These are phyloP conservation scores for Crossaster papposus DNA, from an alignment of 53 echinoderm and acorn worm genomes.

Conservation along the genomic window DNA sequence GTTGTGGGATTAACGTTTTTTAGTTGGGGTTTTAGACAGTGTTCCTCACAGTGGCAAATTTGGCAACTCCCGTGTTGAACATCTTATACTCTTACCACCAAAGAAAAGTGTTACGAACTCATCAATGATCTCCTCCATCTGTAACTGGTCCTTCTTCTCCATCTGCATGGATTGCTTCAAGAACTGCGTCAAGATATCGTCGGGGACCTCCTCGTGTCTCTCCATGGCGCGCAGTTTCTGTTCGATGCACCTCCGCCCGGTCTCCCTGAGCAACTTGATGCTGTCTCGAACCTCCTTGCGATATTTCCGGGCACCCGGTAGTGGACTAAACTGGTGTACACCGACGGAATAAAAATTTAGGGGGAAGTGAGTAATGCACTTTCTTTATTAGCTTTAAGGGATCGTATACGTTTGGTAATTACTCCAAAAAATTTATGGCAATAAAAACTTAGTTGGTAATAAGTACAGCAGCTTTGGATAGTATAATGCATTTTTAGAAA, in stretches of 20 bases:
- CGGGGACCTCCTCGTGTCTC: constrained; percentile 29
- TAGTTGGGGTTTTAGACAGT: too few species aligned
- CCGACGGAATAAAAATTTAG: not conserved
- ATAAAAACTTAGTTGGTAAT: too few species aligned
- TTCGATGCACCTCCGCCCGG: constrained; percentile 58
- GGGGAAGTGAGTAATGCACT: too few species aligned
- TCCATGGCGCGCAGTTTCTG: constrained; percentile 10
- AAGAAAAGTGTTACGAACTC: constrained; percentile 64
- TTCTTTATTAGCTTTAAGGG: too few species aligned
- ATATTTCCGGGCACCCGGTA: constrained; percentile 21
- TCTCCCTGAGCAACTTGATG: constrained; percentile 48
- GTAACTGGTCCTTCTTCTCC: not conserved
- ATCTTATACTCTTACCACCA: constrained; percentile 43
- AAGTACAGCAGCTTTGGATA: too few species aligned
- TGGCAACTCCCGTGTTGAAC: not conserved
- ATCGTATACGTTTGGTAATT: too few species aligned
- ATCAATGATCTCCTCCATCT: constrained; percentile 59
- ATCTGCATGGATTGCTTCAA: constrained; percentile 21
- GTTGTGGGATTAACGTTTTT: too few species aligned
- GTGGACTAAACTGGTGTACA: constrained; percentile 13
- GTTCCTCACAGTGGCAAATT: not conserved
- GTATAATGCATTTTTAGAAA: too few species aligned
- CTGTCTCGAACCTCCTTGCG: constrained; percentile 48
- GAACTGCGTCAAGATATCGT: constrained; percentile 45
- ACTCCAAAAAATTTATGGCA: too few species aligned